Percentiles rank a stretch among this genome's conserved stretches.
Conservation (phyloP, 2,797 vertebrate genomes). For the Clarias laeviceps region DNA sequence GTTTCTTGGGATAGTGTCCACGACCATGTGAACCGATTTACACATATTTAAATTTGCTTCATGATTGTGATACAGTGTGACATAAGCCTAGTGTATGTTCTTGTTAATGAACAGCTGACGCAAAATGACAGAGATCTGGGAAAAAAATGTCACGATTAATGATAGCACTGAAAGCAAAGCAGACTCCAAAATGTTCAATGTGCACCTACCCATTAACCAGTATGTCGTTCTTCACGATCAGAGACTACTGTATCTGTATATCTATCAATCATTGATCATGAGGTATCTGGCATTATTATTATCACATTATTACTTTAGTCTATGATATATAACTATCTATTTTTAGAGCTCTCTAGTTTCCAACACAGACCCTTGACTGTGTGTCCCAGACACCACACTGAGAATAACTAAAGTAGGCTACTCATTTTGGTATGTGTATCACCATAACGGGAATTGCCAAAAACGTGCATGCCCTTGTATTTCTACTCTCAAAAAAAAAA, state of each 20-base stretch:
- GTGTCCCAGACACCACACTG: background rate
- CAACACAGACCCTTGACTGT: background rate
- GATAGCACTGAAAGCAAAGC: slow-evolving; percentile 9
- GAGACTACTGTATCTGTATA: too few species aligned
- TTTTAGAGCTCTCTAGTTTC: too few species aligned
- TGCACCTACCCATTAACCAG: too few species aligned
- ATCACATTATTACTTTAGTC: too few species aligned
- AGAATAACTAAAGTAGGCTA: background rate
- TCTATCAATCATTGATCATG: background rate
- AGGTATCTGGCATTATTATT: background rate
- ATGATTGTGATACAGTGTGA: too few species aligned
- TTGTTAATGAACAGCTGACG: background rate
- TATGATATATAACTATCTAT: too few species aligned
- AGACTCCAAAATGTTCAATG: background rate
- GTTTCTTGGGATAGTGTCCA: too few species aligned
- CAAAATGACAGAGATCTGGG: background rate
- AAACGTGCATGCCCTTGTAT: background rate
- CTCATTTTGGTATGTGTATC: background rate
- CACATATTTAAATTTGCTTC: background rate
- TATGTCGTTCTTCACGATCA: background rate
- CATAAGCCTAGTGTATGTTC: background rate
- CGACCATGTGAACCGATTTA: background rate
- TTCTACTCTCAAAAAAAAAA: background rate
- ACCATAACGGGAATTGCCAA: background rate
- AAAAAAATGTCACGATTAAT: background rate